phyloP scores from a whole-genome alignment of 2,113 vertebrate genomes.

The Theristicus caerulescens region DNA sequence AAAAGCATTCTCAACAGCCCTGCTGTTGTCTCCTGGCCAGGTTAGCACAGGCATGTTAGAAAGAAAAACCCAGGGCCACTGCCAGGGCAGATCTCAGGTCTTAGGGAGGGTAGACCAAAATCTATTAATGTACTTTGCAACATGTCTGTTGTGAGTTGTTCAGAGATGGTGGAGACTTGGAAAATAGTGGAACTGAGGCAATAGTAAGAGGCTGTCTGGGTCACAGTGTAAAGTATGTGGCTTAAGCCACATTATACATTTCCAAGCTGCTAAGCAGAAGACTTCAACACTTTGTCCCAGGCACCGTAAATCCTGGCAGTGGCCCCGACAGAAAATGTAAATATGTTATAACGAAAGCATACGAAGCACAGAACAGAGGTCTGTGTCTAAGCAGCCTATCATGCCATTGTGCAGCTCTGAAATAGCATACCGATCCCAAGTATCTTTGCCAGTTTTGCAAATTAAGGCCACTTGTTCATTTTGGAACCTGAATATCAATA shows the following conservation, averaged over 20 bases:
- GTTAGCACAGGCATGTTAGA: conserved; percentile 63
- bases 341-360: background rate
- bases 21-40: background rate
- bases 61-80: conserved; percentile 50
- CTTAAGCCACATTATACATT: background rate
- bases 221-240: background rate
- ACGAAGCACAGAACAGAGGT: conserved; percentile 27
- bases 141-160: background rate
- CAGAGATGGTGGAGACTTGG: background rate
- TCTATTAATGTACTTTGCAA: background rate
- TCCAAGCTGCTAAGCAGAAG: background rate
- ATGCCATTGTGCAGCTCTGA: conserved; percentile 31
- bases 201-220: background rate
- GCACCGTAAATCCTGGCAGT: conserved; percentile 49
- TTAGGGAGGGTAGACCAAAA: background rate
- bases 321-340: conserved; percentile 27
- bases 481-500: conserved; percentile 79
- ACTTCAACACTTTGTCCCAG: background rate
- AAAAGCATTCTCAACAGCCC: conserved; percentile 23
- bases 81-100: conserved; percentile 16
- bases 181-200: background rate
- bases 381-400: conserved; percentile 50
- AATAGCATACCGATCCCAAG: conserved; percentile 80
- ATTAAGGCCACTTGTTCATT: conserved; percentile 81
- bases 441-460: conserved; percentile 83